phyloP scores from a whole-genome alignment of 2,888 invertebrate genomes.

The Labia minor region DNA sequence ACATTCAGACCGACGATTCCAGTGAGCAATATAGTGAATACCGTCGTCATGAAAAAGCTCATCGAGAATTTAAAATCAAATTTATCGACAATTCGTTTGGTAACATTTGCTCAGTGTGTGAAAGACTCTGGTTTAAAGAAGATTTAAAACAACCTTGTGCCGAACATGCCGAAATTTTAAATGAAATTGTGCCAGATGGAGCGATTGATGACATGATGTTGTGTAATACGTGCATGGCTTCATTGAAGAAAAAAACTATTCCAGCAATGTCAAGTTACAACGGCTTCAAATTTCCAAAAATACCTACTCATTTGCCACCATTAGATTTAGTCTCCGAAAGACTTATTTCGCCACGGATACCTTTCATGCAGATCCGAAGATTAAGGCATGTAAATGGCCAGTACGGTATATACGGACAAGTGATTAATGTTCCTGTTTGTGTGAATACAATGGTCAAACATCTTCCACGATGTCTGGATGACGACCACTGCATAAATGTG shows the following conservation, averaged over 20 bases:
- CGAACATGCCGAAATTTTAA: no score
- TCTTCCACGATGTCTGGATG: conserved; percentile 32
- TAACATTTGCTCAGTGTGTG: no score
- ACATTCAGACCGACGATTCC: no score
- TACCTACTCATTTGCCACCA: conserved; percentile 30
- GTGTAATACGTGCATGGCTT: no score
- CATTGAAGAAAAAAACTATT: conserved; percentile 19
- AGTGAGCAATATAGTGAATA: no score
- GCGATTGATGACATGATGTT: no score
- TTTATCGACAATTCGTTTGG: no score
- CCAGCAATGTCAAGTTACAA: conserved; percentile 29
- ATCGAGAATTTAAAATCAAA: no score
- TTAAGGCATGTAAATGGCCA: conserved; percentile 31
- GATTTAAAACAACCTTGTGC: no score
- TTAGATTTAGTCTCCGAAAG: conserved; percentile 33
- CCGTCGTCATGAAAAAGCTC: no score
- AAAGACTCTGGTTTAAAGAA: no score
- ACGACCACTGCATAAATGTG: conserved; percentile 33
- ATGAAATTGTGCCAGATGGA: no score
- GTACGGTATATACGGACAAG: conserved; percentile 34
- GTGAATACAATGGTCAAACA: conserved; percentile 32
- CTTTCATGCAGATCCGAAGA: conserved; percentile 34
- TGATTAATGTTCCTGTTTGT: conserved; percentile 35
- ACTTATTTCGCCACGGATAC: conserved; percentile 32
- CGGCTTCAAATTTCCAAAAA: conserved; percentile 33